Evolutionary conservation across 2,113 vertebrate genomes (phyloP), one percentile per base, ranked within the genome.

Genomic region (Pterocles orientalis): DNA sequence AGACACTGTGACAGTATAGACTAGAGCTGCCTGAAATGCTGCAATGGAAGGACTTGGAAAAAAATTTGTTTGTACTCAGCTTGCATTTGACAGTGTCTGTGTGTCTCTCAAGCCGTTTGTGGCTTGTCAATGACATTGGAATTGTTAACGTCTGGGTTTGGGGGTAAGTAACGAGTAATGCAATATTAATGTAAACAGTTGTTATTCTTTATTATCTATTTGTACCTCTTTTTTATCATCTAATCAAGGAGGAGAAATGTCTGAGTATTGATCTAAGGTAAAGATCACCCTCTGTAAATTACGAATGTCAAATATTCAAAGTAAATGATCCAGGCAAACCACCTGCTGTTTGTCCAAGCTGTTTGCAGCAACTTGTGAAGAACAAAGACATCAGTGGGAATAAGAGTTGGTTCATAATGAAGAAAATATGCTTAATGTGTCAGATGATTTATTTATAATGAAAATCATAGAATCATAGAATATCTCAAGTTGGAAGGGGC

Each of bases 161-260:
- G 26, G 45, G 54, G n/a, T 79, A 78, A 82, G 50, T 77, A 90
- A 34, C 8, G 8, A 68, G 26, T 65, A 86, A 88, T 92, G 43
- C 50, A 95, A 60, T 86, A 83, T 92, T 92, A 84, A 87, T 76
- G 29, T 71, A 78, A 86, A 73, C n/a, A 68, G 69, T 71, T 72
- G 33, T 84, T 86, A 88, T 75, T 91, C 68, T 84, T 80, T 68
- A 75, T 78, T 95, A 89, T 60, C 53, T 87, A 34, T 84, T 84
- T 91, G 60, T 84, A 82, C 19, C 11, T 87, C 56, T 86, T 79
- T 83, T 48, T 82, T 72, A 45, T 77, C 17, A 54, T 73, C 45
- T 79, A 53, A 62, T 87, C 45, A 72, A 87, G 86, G 31, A 71
- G 36, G 15, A 87, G 48, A 85, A 91, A 90, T 64, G 29, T 71